These are phyloP conservation scores for Sarcoramphus papa DNA, from an alignment of 2,797 vertebrate genomes.

Conservation along the genomic window DNA sequence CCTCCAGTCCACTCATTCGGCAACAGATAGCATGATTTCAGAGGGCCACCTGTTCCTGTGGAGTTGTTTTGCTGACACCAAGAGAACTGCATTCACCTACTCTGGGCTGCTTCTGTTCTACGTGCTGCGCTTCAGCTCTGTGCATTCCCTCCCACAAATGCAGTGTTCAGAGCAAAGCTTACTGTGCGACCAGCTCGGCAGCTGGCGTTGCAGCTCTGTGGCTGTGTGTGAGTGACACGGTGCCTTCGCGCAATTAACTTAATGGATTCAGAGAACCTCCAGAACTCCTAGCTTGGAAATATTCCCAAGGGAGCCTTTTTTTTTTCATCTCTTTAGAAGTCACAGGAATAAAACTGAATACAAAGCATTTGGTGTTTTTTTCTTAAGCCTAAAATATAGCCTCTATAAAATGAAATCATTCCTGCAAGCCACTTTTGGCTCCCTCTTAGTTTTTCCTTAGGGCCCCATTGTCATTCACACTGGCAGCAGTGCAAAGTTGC, in stretches of 20 bases:
- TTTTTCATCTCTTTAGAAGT: not conserved
- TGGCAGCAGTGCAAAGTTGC: not conserved
- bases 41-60: not conserved
- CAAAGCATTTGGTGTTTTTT: not conserved
- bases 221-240: not conserved
- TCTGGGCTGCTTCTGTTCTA: not conserved
- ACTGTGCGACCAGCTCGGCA: not conserved
- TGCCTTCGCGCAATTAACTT: not conserved
- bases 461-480: not conserved
- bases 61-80: not conserved
- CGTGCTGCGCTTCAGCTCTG: not conserved
- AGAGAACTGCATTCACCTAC: not conserved
- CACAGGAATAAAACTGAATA: not conserved
- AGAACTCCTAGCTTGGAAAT: not conserved
- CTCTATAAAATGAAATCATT: not conserved
- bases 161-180: not conserved
- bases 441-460: not conserved
- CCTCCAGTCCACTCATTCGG: not conserved
- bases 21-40: not conserved
- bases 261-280: constrained; percentile 1
- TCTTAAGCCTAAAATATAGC: not conserved
- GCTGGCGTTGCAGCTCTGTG: not conserved
- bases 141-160: not conserved
- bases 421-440: not conserved
- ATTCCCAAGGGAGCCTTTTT: not conserved